Percentiles rank a stretch among this genome's conserved stretches.
Conservation (phyloP, 1,140 invertebrate species). For the Coelopa frigida region DNA sequence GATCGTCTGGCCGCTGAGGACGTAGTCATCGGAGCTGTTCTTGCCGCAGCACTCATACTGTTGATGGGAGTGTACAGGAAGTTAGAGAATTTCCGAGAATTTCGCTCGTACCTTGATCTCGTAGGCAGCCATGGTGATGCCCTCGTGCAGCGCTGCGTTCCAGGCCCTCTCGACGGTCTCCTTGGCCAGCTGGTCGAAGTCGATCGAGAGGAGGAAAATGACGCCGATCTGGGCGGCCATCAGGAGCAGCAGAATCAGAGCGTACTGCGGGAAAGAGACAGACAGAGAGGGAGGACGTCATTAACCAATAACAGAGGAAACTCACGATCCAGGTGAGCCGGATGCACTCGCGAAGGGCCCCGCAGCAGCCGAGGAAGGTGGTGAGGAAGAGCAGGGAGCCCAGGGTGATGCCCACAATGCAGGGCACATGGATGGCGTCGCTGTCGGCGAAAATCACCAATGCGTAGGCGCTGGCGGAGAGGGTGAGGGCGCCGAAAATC, state of each 20-base stretch:
- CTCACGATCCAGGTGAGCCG: constrained; percentile 35
- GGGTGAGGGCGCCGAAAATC: constrained; percentile 29
- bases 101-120: constrained; percentile 29
- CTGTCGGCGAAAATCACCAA: constrained; percentile 23
- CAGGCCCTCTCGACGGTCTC: constrained; percentile 32
- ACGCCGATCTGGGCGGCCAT: constrained; percentile 35
- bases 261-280: constrained; percentile 24
- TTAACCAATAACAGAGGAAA: constrained; percentile 4
- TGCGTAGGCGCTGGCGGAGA: constrained; percentile 31
- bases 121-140: constrained; percentile 26
- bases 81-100: neutral
- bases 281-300: neutral
- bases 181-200: constrained; percentile 28
- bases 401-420: constrained; percentile 31
- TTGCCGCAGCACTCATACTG: constrained; percentile 39
- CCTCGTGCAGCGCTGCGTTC: constrained; percentile 23
- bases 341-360: constrained; percentile 25
- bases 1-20: constrained; percentile 18
- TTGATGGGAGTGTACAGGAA: neutral
- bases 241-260: constrained; percentile 26
- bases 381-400: constrained; percentile 27
- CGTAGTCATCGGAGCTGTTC: constrained; percentile 27
- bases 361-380: constrained; percentile 33
- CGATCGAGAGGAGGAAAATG: constrained; percentile 32
- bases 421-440: constrained; percentile 29